Percentiles rank a stretch among this genome's conserved stretches.
These are phyloP conservation scores for Coregonus sp. DNA, from an alignment of 2,797 vertebrate species.

Conservation along the genomic window DNA sequence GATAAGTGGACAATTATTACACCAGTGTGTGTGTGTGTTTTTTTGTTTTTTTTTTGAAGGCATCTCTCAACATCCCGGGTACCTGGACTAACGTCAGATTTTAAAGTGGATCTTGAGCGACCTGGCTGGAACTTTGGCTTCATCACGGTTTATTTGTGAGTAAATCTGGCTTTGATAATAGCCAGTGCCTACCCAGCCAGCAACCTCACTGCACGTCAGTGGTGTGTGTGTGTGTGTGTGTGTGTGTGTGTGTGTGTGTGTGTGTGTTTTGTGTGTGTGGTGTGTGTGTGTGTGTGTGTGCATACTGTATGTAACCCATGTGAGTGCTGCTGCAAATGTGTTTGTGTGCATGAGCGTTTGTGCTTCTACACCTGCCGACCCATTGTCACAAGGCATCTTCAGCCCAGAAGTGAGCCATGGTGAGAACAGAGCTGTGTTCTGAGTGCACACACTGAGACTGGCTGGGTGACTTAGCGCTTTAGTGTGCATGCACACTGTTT, in stretches of 20 bases:
- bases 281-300: not conserved
- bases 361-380: not conserved
- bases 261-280: too few relatives aligned
- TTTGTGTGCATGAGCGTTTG: constrained; percentile 8
- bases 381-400: not conserved
- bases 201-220: not conserved
- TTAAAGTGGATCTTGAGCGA: too few relatives aligned
- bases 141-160: too few relatives aligned
- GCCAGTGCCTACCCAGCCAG: too few relatives aligned
- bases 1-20: constrained; percentile 53
- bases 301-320: not conserved
- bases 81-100: too few relatives aligned
- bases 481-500: not conserved
- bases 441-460: not conserved
- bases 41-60: too few relatives aligned
- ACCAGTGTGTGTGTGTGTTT: constrained; percentile 22
- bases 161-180: too few relatives aligned
- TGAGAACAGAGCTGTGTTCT: constrained; percentile 1
- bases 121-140: too few relatives aligned
- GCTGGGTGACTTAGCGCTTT: not conserved
- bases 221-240: too few relatives aligned
- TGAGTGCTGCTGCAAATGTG: not conserved
- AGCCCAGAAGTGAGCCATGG: not conserved
- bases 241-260: too few relatives aligned
- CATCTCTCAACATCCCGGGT: too few relatives aligned